Base-by-base conservation (phyloP, 92 coral and sea anemone genomes). In the Epizoanthus stellaris region DNA sequence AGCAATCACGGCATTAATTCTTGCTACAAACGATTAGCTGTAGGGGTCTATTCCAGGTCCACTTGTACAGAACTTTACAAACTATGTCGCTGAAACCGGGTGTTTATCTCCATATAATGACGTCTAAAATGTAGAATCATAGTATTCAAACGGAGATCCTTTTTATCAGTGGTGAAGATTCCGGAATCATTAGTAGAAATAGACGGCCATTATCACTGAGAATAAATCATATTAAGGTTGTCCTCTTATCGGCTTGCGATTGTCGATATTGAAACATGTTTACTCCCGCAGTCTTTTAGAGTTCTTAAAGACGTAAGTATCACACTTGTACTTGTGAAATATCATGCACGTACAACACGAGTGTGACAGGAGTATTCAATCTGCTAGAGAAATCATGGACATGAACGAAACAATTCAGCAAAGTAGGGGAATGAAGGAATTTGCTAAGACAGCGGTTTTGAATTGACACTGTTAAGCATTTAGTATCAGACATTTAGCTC, bases 21-120 rank as follows among this genome's bases (percentile, higher is more conserved):
- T n/a, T 40, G 58, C 25, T 21, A 53, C 14, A 19, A 53, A 49
- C 34, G 13, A 36, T 21, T 4, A 72, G 8, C 58, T 59, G 6
- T 30, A 38, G 42, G 65, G 70, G 82, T 16, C 17, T 14, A 4
- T 13, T 40, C 58, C 25, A 63, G 16, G 19, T 42, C 39, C 21
- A 59, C 71, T 79, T 77, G 21, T 79, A 38, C 61, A 70, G 61
- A 63, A 63, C 17, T 76, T 40, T 79, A 62, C 47, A n/a, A 25
- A 63, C 67, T 43, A 21, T 25, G 8, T 79, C 30, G 30, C 60
- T 39, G 17, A 79, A 64, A 21, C 15, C n/a, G 66, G 58, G 72
- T 25, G 54, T 17, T 45, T 52, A 7, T 6, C 19, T 79, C 8
- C 19, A 40, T 34, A 64, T 3, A 63, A 79, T 5, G 66, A 61